Conservation (phyloP, 2,888 invertebrate species). For the Morpho achilles region DNA sequence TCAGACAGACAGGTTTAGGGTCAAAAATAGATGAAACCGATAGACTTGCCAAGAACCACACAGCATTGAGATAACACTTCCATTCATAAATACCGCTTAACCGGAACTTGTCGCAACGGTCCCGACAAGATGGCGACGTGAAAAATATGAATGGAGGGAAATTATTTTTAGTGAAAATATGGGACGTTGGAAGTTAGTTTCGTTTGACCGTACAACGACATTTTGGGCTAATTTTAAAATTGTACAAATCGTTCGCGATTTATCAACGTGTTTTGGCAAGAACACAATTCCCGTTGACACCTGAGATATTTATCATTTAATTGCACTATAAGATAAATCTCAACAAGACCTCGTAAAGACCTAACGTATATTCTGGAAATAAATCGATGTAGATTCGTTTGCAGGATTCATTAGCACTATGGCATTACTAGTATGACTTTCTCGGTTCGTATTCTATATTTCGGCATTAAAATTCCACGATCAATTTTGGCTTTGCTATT, state of each 20-base stretch:
- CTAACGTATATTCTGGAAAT: too few relatives aligned
- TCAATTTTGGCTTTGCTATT: too few relatives aligned
- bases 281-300: neutral
- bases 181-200: neutral
- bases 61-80: neutral
- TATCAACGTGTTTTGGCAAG: conserved; percentile 9
- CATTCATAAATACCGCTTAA: conserved; percentile 20
- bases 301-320: too few relatives aligned
- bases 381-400: too few relatives aligned
- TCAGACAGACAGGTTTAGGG: neutral
- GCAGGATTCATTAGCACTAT: too few relatives aligned
- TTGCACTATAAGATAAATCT: too few relatives aligned
- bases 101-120: too few relatives aligned
- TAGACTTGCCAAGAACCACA: neutral
- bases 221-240: conserved; percentile 9
- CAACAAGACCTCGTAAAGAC: too few relatives aligned
- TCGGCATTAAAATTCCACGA: too few relatives aligned
- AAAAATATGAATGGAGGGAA: conserved; percentile 18
- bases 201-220: conserved; percentile 10
- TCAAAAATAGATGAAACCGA: neutral
- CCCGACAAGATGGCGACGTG: conserved; percentile 4
- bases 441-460: too few relatives aligned
- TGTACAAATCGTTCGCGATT: conserved; percentile 9
- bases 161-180: neutral
- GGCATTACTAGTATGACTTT: too few relatives aligned